These are phyloP conservation scores for Chiridota heheva DNA, from an alignment of 35 echinoderm and acorn worm species.

Conservation along the genomic window DNA sequence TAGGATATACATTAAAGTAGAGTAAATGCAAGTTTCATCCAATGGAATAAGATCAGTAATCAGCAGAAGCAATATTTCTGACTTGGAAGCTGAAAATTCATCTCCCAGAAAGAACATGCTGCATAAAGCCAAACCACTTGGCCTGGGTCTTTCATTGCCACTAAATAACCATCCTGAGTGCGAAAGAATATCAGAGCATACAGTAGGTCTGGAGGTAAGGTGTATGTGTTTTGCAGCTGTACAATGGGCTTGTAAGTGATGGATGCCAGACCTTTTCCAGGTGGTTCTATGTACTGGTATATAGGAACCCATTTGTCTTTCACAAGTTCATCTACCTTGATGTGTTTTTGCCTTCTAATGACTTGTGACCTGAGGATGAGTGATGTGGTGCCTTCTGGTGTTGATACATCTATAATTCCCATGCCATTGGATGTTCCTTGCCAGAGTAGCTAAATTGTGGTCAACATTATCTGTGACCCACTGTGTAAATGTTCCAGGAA, in stretches of 20 bases:
- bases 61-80: conserved; percentile 1
- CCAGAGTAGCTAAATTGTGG: conserved; percentile 67
- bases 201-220: not conserved
- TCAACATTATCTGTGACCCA: conserved; percentile 75
- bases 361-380: not conserved
- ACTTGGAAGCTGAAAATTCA: conserved; percentile 1
- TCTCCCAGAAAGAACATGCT: not conserved
- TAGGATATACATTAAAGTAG: conserved; percentile 3
- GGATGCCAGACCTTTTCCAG: not conserved
- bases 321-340: not conserved
- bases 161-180: not conserved
- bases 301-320: not conserved
- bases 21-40: conserved; percentile 13
- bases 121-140: conserved; percentile 21
- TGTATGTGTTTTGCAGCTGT: not conserved
- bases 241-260: not conserved
- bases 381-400: conserved; percentile 20
- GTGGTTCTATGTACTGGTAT: not conserved
- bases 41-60: not conserved
- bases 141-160: not conserved
- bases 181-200: conserved; percentile 15
- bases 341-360: conserved; percentile 16
- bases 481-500: conserved; percentile 22
- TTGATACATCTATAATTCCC: conserved; percentile 62
- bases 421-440: conserved; percentile 81